Conservation (phyloP, 2,113 vertebrate genomes). For the Heterocephalus glaber region DNA sequence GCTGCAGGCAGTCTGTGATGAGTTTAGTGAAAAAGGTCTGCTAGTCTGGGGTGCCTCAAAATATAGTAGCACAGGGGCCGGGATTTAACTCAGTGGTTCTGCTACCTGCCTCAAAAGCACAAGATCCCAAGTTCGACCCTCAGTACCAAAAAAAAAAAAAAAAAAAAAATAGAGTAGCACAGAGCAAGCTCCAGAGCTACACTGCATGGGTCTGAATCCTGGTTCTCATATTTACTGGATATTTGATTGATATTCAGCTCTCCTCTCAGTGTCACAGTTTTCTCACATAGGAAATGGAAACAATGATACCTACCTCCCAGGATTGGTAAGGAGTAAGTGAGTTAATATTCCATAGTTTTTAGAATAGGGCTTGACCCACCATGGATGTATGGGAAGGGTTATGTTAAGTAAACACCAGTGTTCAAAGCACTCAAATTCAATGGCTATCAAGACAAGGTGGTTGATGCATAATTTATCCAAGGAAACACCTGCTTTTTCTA, state of each 20-base stretch:
- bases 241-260: background rate
- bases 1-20: background rate
- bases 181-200: background rate
- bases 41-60: rapidly evolving
- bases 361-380: background rate
- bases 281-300: background rate
- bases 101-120: too few species aligned
- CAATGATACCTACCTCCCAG: background rate
- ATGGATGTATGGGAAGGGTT: background rate
- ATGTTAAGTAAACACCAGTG: background rate
- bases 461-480: background rate
- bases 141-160: too few species aligned
- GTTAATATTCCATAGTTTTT: background rate
- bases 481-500: background rate
- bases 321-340: background rate
- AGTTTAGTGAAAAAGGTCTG: background rate
- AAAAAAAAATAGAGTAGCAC: too few species aligned
- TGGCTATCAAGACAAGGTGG: background rate
- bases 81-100: too few species aligned
- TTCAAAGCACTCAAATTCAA: background rate
- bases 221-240: background rate
- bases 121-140: too few species aligned
- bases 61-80: background rate
- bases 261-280: background rate
- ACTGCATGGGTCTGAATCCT: background rate